A percentile compares a stretch with the other conserved stretches of the same genome.
Evolutionary conservation across 2,888 invertebrate species (phyloP).

Genomic region (Macaria notata): DNA sequence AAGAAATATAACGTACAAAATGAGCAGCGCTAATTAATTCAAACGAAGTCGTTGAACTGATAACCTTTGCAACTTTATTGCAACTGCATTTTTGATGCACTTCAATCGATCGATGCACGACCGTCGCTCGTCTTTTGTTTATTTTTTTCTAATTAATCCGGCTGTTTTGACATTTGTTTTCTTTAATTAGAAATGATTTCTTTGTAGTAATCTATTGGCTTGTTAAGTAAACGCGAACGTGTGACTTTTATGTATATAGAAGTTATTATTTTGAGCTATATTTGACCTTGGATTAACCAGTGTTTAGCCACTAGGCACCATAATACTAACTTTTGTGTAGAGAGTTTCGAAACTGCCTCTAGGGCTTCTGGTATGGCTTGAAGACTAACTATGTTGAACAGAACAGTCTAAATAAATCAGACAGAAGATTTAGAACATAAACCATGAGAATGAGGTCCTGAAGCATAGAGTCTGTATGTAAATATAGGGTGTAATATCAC

Average conservation of each 20-base stretch:
- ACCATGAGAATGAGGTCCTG: conserved; percentile 12
- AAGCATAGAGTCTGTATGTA: conserved; percentile 37
- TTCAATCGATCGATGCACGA: background rate
- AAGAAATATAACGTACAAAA: background rate
- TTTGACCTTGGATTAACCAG: no score
- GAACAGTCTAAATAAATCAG: no score
- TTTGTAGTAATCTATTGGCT: background rate
- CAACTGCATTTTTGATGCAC: background rate
- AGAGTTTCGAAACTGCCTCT: no score
- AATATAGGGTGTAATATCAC: conserved; percentile 57
- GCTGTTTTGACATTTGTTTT: background rate
- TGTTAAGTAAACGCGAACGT: no score
- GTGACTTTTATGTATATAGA: no score
- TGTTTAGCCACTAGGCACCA: no score
- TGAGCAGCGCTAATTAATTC: conserved; percentile 5
- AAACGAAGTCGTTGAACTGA: conserved; percentile 18
- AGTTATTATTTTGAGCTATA: no score
- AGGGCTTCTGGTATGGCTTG: no score
- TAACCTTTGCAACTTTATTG: conserved; percentile 13
- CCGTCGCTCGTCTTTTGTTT: background rate
- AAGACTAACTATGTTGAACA: no score
- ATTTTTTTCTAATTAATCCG: background rate
- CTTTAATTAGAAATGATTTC: background rate
- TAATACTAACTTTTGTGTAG: no score
- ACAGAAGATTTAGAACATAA: background rate